Evolutionary conservation across 1,140 invertebrate species (phyloP).

Genomic region (Cepaea nemoralis): DNA sequence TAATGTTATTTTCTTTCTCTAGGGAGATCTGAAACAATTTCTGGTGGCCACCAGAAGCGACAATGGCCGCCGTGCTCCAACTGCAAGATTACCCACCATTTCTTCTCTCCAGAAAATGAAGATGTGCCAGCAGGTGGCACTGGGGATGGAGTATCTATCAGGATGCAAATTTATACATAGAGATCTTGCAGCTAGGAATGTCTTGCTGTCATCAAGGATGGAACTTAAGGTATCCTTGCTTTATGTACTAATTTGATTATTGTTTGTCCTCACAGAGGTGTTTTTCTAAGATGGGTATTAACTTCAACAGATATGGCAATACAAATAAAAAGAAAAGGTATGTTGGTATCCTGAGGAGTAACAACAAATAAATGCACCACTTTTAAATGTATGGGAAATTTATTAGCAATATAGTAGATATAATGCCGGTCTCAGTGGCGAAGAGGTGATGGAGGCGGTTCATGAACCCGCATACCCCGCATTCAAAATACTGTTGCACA

Average conservation of each 20-base stretch:
- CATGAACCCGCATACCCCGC: no score
- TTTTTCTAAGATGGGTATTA: no score
- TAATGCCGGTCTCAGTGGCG: no score
- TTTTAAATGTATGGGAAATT: no score
- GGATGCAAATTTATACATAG: conserved; percentile 83
- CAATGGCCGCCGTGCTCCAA: conserved; percentile 57
- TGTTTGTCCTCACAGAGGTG: no score
- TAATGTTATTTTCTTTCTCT: conserved; percentile 50
- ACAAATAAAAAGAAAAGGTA: no score
- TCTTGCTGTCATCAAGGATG: conserved; percentile 86
- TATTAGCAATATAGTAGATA: no score
- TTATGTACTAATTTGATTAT: neutral
- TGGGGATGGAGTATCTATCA: conserved; percentile 87
- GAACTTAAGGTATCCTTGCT: conserved; percentile 78
- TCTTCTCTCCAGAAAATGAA: conserved; percentile 81
- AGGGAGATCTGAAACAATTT: conserved; percentile 95
- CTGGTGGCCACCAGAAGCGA: conserved; percentile 85
- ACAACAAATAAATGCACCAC: no score
- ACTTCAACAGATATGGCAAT: no score
- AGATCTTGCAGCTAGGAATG: conserved; percentile 94
- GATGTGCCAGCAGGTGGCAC: conserved; percentile 80
- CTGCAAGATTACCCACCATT: conserved; percentile 73
- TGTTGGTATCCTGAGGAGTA: no score
- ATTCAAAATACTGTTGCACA: no score
- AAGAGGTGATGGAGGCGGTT: no score